Base-by-base conservation (phyloP, 2,113 vertebrate genomes). In the Furnarius figulus region DNA sequence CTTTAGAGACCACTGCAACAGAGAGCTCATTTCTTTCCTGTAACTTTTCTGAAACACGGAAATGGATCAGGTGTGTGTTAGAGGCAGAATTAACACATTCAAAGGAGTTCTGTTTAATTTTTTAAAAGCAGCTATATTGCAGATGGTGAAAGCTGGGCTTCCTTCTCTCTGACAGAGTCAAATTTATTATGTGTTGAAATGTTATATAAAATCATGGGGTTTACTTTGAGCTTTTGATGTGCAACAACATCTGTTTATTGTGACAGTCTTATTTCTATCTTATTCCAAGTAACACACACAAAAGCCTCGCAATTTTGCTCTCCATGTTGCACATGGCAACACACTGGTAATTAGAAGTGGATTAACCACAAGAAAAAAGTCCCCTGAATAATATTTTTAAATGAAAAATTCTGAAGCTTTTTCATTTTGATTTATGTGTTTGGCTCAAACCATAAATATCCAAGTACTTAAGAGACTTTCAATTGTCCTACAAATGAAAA, bases 161-260 rank as follows among this genome's bases (percentile, higher is more conserved):
- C 12, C 2, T 66, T 62, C 61, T 68, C 11, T 55, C 28, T 31
- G 15, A 14, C 52, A 62, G 27, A 73, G 42, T 79, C 74, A 89
- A 76, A 86, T 31, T n/a, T 87, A 82, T 92, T 94, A 93, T 25
- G 24, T 73, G 5, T 37, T 82, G 73, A 97, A 96, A 96, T 73
- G 33, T 42, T 82, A 95, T 23, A 92, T 83, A 95, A 94, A 87
- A 91, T 94, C 10, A 73, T 50, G 68, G 46, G 47, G 7, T 87
- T 87, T 85, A 14, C 49, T 87, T 27, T 75, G 75, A 84, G 79
- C 31, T 82, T 93, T 89, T 91, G 84, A 82, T 87, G 61, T 91
- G 77, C 66, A 82, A 67, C 10, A 56, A 9, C 2, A 0, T 75
- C 56, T 87, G 61, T 81, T 92, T 89, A 72, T 81, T 79, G 24